These are phyloP conservation scores for Karalla daura DNA, from an alignment of 2,797 vertebrate genomes.

Conservation along the genomic window DNA sequence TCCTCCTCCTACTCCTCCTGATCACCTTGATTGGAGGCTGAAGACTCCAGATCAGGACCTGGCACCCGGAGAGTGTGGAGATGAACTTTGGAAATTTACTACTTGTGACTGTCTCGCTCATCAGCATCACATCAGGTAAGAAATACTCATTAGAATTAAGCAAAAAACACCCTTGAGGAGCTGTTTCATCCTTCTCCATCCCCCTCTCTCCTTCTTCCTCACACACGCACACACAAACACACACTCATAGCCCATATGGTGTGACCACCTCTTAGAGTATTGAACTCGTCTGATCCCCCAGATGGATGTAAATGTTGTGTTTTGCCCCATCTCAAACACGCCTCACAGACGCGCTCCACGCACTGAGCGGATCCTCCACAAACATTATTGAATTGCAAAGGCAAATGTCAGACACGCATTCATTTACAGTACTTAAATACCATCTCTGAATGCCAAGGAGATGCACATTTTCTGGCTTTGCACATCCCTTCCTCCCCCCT, in stretches of 20 bases:
- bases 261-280: constrained; percentile 28
- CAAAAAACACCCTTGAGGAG: neutral
- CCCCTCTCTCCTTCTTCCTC: neutral
- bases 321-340: constrained; percentile 27
- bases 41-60: constrained; percentile 29
- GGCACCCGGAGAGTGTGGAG: constrained; percentile 60
- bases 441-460: constrained; percentile 8
- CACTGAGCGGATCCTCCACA: constrained; percentile 4
- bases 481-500: too few relatives aligned
- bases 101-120: constrained; percentile 60
- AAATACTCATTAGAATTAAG: neutral
- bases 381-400: neutral
- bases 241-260: constrained; percentile 26
- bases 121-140: constrained; percentile 72
- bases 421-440: constrained; percentile 34
- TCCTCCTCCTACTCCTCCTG: too few relatives aligned
- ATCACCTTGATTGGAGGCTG: constrained; percentile 30
- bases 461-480: constrained; percentile 26
- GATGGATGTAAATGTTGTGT: constrained; percentile 49
- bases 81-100: constrained; percentile 77
- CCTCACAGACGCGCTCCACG: constrained; percentile 25
- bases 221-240: neutral
- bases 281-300: constrained; percentile 34
- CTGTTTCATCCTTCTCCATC: neutral
- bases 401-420: constrained; percentile 45